phyloP scores from a whole-genome alignment of 1,140 invertebrate genomes.

The Bilobella aurantiaca region DNA sequence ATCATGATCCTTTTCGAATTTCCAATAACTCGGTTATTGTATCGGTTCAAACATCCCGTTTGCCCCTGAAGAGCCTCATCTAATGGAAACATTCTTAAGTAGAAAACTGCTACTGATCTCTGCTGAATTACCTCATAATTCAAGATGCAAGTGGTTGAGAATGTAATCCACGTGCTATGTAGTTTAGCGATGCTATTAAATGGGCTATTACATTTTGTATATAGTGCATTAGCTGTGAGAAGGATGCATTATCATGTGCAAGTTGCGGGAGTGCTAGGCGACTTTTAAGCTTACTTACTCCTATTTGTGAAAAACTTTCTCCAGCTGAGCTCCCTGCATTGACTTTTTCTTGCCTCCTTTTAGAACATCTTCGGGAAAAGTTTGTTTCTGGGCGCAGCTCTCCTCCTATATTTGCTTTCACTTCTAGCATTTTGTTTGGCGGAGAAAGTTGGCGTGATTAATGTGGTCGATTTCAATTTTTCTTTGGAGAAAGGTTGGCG shows the following conservation, averaged over 20 bases:
- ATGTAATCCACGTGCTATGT: neutral
- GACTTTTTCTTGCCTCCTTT: neutral
- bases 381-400: neutral
- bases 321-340: neutral
- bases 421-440: neutral
- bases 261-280: no score
- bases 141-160: neutral
- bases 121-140: slow-evolving; percentile 3
- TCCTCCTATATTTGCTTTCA: neutral
- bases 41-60: no score
- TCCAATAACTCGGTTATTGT: no score
- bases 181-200: neutral
- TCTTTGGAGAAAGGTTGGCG: neutral
- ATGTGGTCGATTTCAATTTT: slow-evolving; percentile 4
- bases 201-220: neutral
- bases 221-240: neutral
- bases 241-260: neutral
- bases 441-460: neutral
- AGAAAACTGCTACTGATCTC: neutral
- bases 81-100: no score
- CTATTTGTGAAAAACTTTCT: no score
- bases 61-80: no score
- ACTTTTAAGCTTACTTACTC: no score
- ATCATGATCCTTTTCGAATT: no score
- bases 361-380: neutral